These are phyloP conservation scores for Anolis carolinensis DNA, from an alignment of 2,113 vertebrate species.

Conservation along the genomic window DNA sequence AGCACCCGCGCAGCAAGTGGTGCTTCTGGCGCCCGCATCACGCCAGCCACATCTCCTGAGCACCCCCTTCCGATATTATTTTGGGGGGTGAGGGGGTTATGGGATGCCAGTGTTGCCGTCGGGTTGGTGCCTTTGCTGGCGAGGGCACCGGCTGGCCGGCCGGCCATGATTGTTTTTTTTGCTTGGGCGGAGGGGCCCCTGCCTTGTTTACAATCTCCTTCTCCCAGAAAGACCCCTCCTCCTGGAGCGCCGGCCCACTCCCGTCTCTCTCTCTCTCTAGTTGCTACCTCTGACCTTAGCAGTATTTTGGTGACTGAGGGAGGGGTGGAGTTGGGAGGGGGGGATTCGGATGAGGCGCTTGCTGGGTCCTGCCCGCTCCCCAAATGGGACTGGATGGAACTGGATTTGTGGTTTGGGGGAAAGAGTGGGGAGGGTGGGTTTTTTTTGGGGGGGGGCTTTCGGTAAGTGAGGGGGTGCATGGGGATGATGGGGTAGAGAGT, in stretches of 20 bases:
- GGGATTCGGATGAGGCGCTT: too few relatives aligned
- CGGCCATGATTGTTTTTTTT: constrained; percentile 71
- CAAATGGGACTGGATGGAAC: not conserved
- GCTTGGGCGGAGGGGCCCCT: constrained; percentile 61
- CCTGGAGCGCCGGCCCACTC: too few relatives aligned
- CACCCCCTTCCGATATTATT: constrained; percentile 82
- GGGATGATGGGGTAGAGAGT: not conserved
- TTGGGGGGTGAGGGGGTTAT: constrained; percentile 46
- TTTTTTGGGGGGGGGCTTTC: not conserved
- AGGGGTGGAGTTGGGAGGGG: too few relatives aligned
- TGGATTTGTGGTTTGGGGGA: not conserved
- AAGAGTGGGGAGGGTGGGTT: not conserved
- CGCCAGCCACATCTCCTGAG: constrained; percentile 66
- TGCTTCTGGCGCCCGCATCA: constrained; percentile 71
- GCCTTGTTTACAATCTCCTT: not conserved
- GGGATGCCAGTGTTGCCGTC: constrained; percentile 85
- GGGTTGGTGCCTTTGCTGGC: constrained; percentile 73
- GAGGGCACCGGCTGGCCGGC: not conserved
- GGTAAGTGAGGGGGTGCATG: not conserved
- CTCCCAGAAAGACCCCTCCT: not conserved
- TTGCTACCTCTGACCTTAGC: not conserved
- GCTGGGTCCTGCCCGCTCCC: too few relatives aligned
- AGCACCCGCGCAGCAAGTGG: constrained; percentile 86
- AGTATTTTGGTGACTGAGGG: not conserved
- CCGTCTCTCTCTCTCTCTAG: not conserved